Evolutionary conservation across 2,888 invertebrate genomes (phyloP).

Genomic region (Ophion ellenae): DNA sequence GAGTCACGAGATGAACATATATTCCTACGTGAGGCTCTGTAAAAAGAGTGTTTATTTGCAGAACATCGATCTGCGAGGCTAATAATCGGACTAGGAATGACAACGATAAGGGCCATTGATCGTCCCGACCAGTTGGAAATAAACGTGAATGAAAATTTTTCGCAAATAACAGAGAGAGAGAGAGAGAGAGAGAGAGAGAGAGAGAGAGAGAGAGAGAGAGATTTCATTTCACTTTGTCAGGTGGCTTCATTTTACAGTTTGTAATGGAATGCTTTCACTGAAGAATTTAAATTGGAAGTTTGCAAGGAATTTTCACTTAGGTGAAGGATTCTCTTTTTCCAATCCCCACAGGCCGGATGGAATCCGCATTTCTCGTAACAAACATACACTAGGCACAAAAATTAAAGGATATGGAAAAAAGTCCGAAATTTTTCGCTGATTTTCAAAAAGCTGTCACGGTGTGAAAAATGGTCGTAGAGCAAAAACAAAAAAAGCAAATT

Average conservation of each 20-base stretch:
- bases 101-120: slow-evolving; percentile 56
- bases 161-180: neutral
- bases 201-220: neutral
- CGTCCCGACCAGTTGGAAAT: neutral
- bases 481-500: no score
- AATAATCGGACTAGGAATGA: slow-evolving; percentile 17
- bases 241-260: neutral
- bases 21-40: no score
- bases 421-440: no score
- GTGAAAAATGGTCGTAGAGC: no score
- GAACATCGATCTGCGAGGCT: neutral
- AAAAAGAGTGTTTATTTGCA: neutral
- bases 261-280: neutral
- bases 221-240: neutral
- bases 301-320: neutral
- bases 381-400: no score
- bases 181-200: no score
- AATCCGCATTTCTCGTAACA: no score
- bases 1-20: neutral
- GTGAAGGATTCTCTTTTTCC: neutral
- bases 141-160: neutral
- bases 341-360: no score
- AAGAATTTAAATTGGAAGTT: neutral
- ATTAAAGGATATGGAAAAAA: no score
- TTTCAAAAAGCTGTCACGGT: no score